phyloP scores from a whole-genome alignment of 1,140 invertebrate genomes.

The Drosophila ogumai region DNA sequence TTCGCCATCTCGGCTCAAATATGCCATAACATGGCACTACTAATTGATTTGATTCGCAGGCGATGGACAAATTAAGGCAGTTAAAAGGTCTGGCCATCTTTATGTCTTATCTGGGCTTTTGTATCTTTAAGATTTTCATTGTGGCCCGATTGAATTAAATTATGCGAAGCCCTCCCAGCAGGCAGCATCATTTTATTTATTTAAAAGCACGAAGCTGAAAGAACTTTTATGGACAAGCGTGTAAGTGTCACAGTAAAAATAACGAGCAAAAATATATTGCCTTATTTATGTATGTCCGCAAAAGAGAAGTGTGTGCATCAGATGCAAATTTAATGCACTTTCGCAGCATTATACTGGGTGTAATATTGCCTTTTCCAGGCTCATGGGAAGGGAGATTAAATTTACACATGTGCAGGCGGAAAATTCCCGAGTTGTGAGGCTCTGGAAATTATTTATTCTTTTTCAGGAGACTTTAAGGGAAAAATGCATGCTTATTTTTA shows the following conservation, averaged over 20 bases:
- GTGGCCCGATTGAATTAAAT: conserved; percentile 9
- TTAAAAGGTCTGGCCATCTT: conserved; percentile 2
- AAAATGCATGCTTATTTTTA: too few species aligned
- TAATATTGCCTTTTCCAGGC: conserved; percentile 7
- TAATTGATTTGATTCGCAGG: conserved; percentile 60
- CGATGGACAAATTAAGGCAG: conserved; percentile 33
- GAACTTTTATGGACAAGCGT: conserved; percentile 15
- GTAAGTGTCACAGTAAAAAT: conserved; percentile 16
- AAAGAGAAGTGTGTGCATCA: conserved; percentile 9
- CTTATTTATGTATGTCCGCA: conserved; percentile 24
- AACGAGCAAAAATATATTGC: conserved; percentile 17
- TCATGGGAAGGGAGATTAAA: conserved; percentile 9
- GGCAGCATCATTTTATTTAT: conserved; percentile 9
- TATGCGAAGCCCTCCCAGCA: neutral
- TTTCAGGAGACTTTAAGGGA: neutral
- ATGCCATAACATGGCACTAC: conserved; percentile 46
- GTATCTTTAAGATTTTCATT: conserved; percentile 8
- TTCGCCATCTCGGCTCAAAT: conserved; percentile 24
- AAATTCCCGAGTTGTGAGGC: neutral
- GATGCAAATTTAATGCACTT: conserved; percentile 40
- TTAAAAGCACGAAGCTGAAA: neutral
- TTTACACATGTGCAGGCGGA: neutral
- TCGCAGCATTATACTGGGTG: conserved; percentile 16
- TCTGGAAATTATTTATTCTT: neutral
- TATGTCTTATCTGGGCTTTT: neutral